Base-by-base conservation (phyloP, 2,113 vertebrate species). In the Lethenteron reissneri region DNA sequence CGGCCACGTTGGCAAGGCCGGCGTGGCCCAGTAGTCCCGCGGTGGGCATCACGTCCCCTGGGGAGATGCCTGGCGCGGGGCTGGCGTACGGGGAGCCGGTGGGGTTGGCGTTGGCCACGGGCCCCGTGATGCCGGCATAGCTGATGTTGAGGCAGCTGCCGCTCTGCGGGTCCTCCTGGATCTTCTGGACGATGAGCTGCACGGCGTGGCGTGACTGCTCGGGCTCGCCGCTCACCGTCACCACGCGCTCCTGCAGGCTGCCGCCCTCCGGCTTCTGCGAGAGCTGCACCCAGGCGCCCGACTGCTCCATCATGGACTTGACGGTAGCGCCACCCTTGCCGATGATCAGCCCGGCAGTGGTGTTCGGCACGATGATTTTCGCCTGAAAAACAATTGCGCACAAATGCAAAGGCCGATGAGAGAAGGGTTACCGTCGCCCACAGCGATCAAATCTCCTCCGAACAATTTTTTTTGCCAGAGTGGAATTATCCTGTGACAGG, bases 291-390 rank as follows among this genome's bases (percentile, higher is more conserved):
- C 85, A 87, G 79, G 85, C 85, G 81, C 85, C 85, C 83, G 85
- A 87, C 83, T 87, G 85, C 79, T 87, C 85, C 85, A 87, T 87
- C 82, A 87, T 83, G 82, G 85, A 85, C 82, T 87, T 87, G 81
- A 87, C 85, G 81, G 85, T 87, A 78, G 85, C 85, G 83, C 85
- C 85, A 82, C 85, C 85, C 83, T 87, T 87, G 81, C 85, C 85
- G 83, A 87, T 87, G 79, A 87, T 87, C 81, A 87, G 84, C 83
- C 86, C 86, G 81, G 86, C 86, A 81, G 86, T 87, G 84, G 85
- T 87, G 84, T 87, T 87, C 81, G 86, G 86, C 81, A 87, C 85
- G 84, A 87, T 87, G 82, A 87, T 87, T 83, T 87, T 87, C 84
- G 86, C 85, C 85, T 87, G 84, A 83, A 83, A 84, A 85, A 80